Evolutionary conservation across 2,888 invertebrate species (phyloP).

Genomic region (Melangyna quadrimaculata): DNA sequence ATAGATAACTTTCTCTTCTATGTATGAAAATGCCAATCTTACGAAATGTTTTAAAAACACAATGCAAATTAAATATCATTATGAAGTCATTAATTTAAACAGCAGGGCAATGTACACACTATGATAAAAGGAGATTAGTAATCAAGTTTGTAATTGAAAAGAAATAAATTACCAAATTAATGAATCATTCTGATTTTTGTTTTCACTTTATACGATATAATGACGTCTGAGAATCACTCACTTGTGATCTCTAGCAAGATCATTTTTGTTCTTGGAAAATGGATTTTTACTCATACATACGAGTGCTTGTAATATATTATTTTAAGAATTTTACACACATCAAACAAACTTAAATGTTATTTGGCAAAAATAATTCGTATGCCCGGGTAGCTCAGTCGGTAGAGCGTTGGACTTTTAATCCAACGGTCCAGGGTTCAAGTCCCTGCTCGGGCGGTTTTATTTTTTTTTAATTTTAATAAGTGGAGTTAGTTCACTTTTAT

Average conservation of each 20-base stretch:
- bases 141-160: neutral
- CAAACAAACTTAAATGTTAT: neutral
- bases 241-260: conserved; percentile 19
- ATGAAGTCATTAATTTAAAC: neutral
- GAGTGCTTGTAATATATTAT: conserved; percentile 9
- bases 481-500: too few relatives aligned
- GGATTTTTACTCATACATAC: neutral
- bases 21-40: too few relatives aligned
- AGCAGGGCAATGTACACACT: neutral
- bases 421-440: conserved; percentile 72
- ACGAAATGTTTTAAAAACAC: too few relatives aligned
- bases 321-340: conserved; percentile 15
- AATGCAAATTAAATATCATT: neutral
- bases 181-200: neutral
- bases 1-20: too few relatives aligned
- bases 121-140: neutral
- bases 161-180: neutral
- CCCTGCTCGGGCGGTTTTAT: conserved; percentile 66
- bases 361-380: neutral
- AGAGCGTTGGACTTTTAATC: conserved; percentile 72
- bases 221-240: conserved; percentile 23
- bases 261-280: conserved; percentile 20
- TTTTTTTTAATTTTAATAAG: conserved; percentile 33
- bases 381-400: conserved; percentile 72
- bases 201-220: conserved; percentile 6